Evolutionary conservation across 2,888 invertebrate genomes (phyloP), one percentile per base, ranked within the genome.

Genomic region (Agonopterix subpropinquella): DNA sequence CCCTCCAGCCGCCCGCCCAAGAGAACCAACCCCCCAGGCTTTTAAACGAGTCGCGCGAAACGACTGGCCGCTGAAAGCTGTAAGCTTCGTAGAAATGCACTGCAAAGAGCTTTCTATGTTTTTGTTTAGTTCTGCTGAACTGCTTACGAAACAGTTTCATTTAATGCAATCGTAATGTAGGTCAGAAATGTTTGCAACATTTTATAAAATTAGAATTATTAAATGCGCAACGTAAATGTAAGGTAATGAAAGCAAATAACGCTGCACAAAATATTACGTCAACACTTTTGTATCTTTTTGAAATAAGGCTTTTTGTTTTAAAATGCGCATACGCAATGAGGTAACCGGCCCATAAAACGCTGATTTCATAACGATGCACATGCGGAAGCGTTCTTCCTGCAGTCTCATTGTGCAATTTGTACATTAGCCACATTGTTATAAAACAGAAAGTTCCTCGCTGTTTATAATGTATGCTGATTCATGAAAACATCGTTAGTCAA

Each of bases 1-100:
- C 80, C 78, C 80, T 75, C 81, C 74, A 75, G 72, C 81, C 83
- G 81, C 82, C 86, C 86, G 83, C 85, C 85, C 79, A 76, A 61
- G 65, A 56, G 61, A 62, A 66, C 63, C 73, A 65, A 75, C 80
- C 80, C 78, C 71, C 36, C 8, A 55, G 61, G 61, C 65, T 59
- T 65, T 53, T 58, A 55, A 28, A 56, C 55, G 57, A 61, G 52
- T 56, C 59, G 55, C 62, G 66, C 65, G 58, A 71, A 71, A 68
- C 64, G 62, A 58, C 58, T 58, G 55, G 52, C 54, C 52, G 55
- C 47, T 52, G 58, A 59, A 53, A 59, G 55, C 47, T 52, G 58
- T 58, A 53, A 59, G 57, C 57, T 59, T 52, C 56, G 54, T 51
- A 55, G 55, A 54, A 61, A 61, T 28, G 28, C 28, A 28, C 13